phyloP scores from a whole-genome alignment of 2,888 invertebrate species.

The Agriopis aurantiaria region DNA sequence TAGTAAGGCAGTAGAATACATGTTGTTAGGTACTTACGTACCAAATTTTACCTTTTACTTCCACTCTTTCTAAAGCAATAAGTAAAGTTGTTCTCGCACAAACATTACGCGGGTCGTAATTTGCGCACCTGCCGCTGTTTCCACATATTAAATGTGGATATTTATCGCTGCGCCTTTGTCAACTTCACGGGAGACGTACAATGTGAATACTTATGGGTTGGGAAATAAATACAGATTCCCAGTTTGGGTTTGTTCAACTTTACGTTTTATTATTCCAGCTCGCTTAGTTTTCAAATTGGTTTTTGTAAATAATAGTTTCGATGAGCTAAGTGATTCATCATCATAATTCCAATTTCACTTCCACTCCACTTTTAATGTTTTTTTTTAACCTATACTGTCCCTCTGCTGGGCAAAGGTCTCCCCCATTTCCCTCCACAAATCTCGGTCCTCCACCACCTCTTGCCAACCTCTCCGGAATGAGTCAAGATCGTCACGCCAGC shows the following conservation, averaged over 20 bases:
- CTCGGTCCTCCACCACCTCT: too few relatives aligned
- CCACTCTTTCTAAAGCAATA: constrained; percentile 1
- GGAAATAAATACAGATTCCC: constrained; percentile 9
- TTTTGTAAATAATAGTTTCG: neutral
- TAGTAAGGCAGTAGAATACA: too few relatives aligned
- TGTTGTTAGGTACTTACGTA: too few relatives aligned
- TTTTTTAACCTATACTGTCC: too few relatives aligned
- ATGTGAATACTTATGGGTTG: constrained; percentile 11
- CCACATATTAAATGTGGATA: constrained; percentile 33
- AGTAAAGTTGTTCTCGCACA: constrained; percentile 6
- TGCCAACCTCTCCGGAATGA: too few relatives aligned
- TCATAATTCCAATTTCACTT: too few relatives aligned
- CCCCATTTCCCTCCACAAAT: too few relatives aligned
- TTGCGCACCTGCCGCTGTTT: constrained; percentile 28
- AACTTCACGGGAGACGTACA: constrained; percentile 29
- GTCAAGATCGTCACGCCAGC: too few relatives aligned
- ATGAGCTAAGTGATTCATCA: too few relatives aligned
- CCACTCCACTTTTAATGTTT: too few relatives aligned
- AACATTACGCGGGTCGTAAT: constrained; percentile 17
- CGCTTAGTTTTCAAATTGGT: neutral
- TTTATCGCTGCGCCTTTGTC: constrained; percentile 34
- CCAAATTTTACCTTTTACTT: neutral
- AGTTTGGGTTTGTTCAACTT: neutral
- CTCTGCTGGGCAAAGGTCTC: too few relatives aligned
- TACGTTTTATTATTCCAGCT: constrained; percentile 5